These are phyloP conservation scores for Chionoecetes opilio DNA, from an alignment of 1,140 invertebrate genomes.

Conservation along the genomic window DNA sequence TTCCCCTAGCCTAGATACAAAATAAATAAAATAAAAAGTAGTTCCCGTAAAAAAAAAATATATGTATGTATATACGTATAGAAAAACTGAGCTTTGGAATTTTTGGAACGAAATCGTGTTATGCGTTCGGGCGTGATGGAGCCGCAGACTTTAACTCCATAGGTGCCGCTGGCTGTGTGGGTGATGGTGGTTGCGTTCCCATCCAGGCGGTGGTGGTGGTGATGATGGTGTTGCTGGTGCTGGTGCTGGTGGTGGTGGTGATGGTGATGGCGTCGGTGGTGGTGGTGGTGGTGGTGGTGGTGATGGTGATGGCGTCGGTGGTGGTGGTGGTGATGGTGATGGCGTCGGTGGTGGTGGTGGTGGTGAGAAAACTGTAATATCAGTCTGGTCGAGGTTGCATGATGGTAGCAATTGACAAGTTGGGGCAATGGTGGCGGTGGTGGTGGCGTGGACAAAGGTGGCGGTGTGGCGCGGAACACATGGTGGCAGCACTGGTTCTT, in stretches of 20 bases:
- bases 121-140: not conserved
- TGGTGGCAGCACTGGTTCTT: not conserved
- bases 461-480: not conserved
- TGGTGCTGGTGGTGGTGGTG: no score
- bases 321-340: not conserved
- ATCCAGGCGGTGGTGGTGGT: no score
- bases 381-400: no score
- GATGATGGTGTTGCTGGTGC: no score
- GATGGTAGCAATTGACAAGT: no score
- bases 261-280: no score
- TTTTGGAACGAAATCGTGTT: not conserved
- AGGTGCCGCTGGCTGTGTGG: not conserved
- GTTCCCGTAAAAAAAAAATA: not conserved
- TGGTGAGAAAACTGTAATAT: not conserved
- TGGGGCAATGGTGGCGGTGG: no score
- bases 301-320: not conserved
- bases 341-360: not conserved
- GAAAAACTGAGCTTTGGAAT: not conserved
- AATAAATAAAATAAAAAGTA: not conserved
- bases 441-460: not conserved
- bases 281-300: not conserved
- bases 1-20: not conserved
- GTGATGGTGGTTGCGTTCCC: not conserved
- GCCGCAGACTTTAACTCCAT: constrained; percentile 4
- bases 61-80: not conserved